Percentiles rank a stretch among this genome's conserved stretches.
These are phyloP conservation scores for Baryphthengus martii DNA, from an alignment of 2,113 vertebrate species.

Conservation along the genomic window DNA sequence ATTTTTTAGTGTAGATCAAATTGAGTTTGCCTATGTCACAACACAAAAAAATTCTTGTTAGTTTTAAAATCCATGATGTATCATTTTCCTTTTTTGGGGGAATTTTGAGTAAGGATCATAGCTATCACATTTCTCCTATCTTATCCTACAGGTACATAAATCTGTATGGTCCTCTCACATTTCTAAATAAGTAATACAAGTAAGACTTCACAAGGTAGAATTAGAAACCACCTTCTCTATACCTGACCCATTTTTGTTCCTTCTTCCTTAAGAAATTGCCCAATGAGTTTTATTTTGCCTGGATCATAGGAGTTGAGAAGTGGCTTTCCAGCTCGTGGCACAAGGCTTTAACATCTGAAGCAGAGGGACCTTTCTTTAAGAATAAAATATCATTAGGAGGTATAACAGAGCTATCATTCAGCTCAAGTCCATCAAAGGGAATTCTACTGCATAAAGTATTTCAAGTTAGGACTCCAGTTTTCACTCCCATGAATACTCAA, in stretches of 20 bases:
- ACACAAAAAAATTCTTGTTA: neutral
- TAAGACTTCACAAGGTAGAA: neutral
- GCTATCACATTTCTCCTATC: neutral
- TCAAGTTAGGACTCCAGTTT: neutral
- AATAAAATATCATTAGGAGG: neutral
- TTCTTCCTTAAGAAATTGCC: conserved; percentile 4
- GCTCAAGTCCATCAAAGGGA: neutral
- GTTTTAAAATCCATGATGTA: neutral
- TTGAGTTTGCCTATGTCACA: conserved; percentile 29
- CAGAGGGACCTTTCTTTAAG: neutral
- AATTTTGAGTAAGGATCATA: conserved; percentile 1
- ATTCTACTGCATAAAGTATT: neutral
- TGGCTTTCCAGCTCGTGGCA: conserved; percentile 12
- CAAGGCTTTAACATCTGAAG: neutral
- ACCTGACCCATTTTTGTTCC: conserved; percentile 11
- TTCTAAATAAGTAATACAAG: neutral
- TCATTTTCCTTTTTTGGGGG: neutral
- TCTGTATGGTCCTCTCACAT: neutral
- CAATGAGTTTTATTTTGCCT: conserved; percentile 47
- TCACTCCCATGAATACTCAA: neutral
- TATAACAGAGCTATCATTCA: neutral
- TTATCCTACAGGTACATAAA: neutral
- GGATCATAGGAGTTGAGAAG: conserved; percentile 29
- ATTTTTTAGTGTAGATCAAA: neutral
- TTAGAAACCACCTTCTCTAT: conserved; percentile 17